Evolutionary conservation across 1,140 invertebrate genomes (phyloP), one percentile per base, ranked within the genome.

Genomic region (Nixonia krombeini): DNA sequence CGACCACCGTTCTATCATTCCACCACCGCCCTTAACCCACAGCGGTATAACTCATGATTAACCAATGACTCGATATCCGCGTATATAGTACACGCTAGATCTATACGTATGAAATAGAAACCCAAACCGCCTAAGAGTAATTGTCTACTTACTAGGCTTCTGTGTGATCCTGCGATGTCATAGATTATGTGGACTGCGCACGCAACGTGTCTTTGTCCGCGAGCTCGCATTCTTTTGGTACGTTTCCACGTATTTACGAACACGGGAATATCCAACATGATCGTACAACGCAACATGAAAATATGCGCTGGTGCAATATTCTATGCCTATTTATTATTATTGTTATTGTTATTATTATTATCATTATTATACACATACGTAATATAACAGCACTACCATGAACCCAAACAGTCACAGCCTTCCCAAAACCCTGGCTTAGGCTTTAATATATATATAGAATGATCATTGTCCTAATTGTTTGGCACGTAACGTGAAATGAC

Each of bases 401-500:
- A 4, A 8, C 28, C 28, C 28, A 31, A 9, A 31, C 28, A 12
- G 10, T 31, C 28, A 31, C 28, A 21, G 6, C 21, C 21, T 6
- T 31, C 28, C 28, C 28, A 2, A 2, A 31, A 61, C 29, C 50
- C 47, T 49, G 47, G 28, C 69, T 68, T 46, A 68, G 57, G 47
- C 62, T 68, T 66, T 66, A 45, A 57, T 65, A 51, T 73, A 68
- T 50, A 57, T 65, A 51, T 73, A 68, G 73, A 66, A 56, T 59
- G 10, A 65, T 50, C 58, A 47, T 70, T 70, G 52, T 66, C 44
- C 58, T 67, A 35, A 66, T 69, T 75, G 50, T 72, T 66, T 44
- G 61, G 67, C 67, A 70, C 73, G 70, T 53, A 29, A 35, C 45
- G 35, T 50, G 58, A 47, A 72, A 67, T 59, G 45, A 49, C 51